Percentiles rank a stretch among this genome's conserved stretches.
These are phyloP conservation scores for Leptonema lineaticorne DNA, from an alignment of 1,140 invertebrate species.

Conservation along the genomic window DNA sequence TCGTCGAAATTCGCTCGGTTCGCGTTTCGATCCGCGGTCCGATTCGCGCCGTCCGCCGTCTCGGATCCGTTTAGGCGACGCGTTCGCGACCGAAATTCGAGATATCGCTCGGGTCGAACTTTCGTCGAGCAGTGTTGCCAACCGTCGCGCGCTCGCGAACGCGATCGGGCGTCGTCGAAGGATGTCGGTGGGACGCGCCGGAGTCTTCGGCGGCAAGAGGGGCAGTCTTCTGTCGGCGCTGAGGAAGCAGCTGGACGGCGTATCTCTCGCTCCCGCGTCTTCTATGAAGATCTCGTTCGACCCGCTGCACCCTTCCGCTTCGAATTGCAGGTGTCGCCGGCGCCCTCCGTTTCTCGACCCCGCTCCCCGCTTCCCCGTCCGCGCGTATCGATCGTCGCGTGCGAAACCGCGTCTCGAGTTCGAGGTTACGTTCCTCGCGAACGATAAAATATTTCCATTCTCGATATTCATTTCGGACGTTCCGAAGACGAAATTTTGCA, in stretches of 20 bases:
- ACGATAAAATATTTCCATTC: background rate
- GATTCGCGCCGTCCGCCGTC: too few species aligned
- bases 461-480: background rate
- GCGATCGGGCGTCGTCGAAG: slow-evolving; percentile 6
- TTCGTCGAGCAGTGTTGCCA: background rate
- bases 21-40: too few species aligned
- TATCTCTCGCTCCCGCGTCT: slow-evolving; percentile 79
- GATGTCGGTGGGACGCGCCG: slow-evolving; percentile 73
- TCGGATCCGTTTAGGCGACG: too few species aligned
- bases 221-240: slow-evolving; percentile 67
- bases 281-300: slow-evolving; percentile 78
- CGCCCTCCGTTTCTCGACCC: background rate
- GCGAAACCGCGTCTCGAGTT: background rate
- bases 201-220: slow-evolving; percentile 61
- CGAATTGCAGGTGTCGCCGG: background rate
- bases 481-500: background rate
- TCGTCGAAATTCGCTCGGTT: too few species aligned
- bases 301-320: slow-evolving; percentile 69
- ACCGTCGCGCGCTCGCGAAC: background rate
- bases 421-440: background rate
- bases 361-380: background rate
- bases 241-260: slow-evolving; percentile 63
- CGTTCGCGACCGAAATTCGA: background rate
- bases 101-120: too few species aligned
- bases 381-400: background rate